Conservation (phyloP, 1,140 invertebrate genomes). For the Drosophila varians region DNA sequence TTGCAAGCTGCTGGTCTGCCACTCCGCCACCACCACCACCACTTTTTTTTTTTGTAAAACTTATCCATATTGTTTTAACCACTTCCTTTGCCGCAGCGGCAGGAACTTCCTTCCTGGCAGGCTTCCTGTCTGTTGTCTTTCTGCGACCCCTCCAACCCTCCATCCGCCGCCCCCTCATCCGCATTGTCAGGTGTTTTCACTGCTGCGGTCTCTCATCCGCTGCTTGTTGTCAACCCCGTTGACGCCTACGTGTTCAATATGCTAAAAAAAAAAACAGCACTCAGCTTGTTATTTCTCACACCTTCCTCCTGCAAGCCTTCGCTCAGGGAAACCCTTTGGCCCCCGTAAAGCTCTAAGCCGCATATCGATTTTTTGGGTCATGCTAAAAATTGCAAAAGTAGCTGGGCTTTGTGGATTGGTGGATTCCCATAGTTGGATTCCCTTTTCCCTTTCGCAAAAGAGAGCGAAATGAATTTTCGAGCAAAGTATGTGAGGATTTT, state of each 20-base stretch:
- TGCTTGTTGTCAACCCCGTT: constrained; percentile 43
- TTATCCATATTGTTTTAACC: constrained; percentile 62
- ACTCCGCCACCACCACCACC: constrained; percentile 10
- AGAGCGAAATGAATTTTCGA: too few species aligned
- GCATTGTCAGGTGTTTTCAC: constrained; percentile 52
- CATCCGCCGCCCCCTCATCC: constrained; percentile 9
- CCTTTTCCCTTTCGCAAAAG: constrained; percentile 3
- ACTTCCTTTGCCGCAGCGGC: constrained; percentile 68
- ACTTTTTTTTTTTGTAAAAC: constrained; percentile 17
- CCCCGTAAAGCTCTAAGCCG: constrained; percentile 18
- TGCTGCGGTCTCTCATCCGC: constrained; percentile 13
- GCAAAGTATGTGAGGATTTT: too few species aligned
- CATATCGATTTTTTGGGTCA: constrained; percentile 48
- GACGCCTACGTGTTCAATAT: constrained; percentile 57
- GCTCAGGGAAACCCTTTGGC: neutral
- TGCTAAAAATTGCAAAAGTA: constrained; percentile 36
- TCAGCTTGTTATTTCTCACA: constrained; percentile 56
- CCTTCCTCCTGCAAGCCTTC: constrained; percentile 4
- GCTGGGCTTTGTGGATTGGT: constrained; percentile 22
- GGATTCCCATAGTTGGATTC: constrained; percentile 20
- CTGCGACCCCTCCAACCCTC: constrained; percentile 25
- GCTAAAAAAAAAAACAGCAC: constrained; percentile 22
- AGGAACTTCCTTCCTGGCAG: constrained; percentile 49
- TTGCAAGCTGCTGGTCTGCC: constrained; percentile 38
- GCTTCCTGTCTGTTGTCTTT: constrained; percentile 44